Base-by-base conservation (phyloP, 2,888 invertebrate genomes). In the Eudasyphora cyanicolor region DNA sequence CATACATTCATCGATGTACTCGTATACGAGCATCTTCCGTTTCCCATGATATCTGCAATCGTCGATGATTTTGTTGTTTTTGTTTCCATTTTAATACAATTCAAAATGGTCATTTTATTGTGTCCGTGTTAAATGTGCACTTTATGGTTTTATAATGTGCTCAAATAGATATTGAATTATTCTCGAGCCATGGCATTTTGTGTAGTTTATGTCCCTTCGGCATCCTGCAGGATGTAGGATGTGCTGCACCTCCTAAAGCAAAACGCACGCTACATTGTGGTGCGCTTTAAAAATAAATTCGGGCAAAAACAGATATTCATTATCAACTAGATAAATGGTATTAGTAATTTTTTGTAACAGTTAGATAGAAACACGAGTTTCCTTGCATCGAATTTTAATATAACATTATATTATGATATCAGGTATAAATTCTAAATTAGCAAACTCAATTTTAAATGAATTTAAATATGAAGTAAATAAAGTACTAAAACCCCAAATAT, bases 111-210 rank as follows among this genome's bases (percentile, higher is more conserved):
- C 45, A 24, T 29, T 79, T 74, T 77, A 77, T 79, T 73, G 54
- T 57, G 29, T 57, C 29, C 45, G 67, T 67, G 62, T 49, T 29
- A 57, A 71, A 29, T 62, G 75, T 45, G 21, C 54, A 82, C 51
- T 82, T 78, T 82, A 82, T 75, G 54, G 62, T 51, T 71, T 75
- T 78, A 64, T 78, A 78, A 78, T 78, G 51, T 70, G 32, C 70
- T 82, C 60, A 69, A 70, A 74, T 77, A 38, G 35, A 49, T 38
- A 67, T 67, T 67, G 67, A 67, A 67, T 67, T 67, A 67, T 67
- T 67, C 64, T 42, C 42, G 7, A 21, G 67, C 21, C 19, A 21
- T 38, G 35, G 21, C 35, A 67, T 19, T 38, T 38, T 5, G 2
- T 38, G 12, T 42, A 38, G 67, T 42, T 67, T 42, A 67, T 12